A percentile compares a stretch with the other conserved stretches of the same genome.
These are phyloP conservation scores for Pampusana beccarii DNA, from an alignment of 2,113 vertebrate genomes.

Conservation along the genomic window DNA sequence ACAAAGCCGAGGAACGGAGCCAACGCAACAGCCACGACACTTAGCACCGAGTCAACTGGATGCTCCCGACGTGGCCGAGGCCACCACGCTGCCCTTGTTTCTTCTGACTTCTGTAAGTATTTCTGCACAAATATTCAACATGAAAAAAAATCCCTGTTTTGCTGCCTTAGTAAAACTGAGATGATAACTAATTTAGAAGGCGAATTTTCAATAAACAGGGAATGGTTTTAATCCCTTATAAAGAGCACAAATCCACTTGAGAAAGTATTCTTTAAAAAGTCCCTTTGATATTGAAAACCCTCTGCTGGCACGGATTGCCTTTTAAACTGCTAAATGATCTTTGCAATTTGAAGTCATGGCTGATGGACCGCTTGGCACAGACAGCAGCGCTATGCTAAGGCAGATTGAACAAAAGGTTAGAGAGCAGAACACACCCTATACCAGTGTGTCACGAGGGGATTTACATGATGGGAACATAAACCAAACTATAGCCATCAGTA, in stretches of 20 bases:
- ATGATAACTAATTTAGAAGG: neutral
- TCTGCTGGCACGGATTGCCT: neutral
- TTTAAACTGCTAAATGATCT: neutral
- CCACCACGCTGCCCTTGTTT: neutral
- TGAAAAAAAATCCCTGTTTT: neutral
- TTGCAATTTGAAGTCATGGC: neutral
- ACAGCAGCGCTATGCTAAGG: neutral
- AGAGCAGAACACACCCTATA: neutral
- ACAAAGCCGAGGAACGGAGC: neutral
- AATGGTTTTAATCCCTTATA: constrained; percentile 3
- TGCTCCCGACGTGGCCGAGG: neutral
- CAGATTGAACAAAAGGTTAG: neutral
- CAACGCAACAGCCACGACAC: fast-evolving
- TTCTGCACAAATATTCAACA: neutral
- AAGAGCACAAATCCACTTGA: constrained; percentile 7
- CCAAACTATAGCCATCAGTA: neutral
- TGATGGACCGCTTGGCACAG: neutral
- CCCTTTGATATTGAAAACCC: constrained; percentile 14
- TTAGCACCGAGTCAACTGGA: fast-evolving
- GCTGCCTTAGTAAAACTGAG: neutral
- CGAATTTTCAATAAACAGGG: neutral
- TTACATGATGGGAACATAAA: neutral
- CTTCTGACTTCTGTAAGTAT: neutral
- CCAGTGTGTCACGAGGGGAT: neutral
- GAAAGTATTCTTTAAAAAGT: neutral